A percentile compares a stretch with the other conserved stretches of the same genome.
These are phyloP conservation scores for Stichopus horrens DNA, from an alignment of 53 echinoderm and acorn worm genomes.

Conservation along the genomic window DNA sequence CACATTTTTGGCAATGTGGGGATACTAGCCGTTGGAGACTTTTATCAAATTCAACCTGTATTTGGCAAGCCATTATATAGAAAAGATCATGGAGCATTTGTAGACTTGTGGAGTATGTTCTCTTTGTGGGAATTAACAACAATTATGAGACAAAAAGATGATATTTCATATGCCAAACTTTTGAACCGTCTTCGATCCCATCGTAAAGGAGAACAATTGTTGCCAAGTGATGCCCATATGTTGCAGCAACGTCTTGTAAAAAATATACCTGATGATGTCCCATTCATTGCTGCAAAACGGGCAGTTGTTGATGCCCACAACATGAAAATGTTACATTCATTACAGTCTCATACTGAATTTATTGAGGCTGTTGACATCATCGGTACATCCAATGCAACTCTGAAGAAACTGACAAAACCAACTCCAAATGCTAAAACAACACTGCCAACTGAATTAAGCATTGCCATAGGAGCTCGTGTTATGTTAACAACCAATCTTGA, in stretches of 20 bases:
- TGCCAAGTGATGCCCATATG: slow-evolving; percentile 55
- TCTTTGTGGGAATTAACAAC: slow-evolving; percentile 51
- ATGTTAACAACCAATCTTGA: slow-evolving; percentile 21
- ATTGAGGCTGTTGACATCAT: slow-evolving; percentile 18
- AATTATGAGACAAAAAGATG: slow-evolving; percentile 81
- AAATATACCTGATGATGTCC: not conserved
- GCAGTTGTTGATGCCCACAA: slow-evolving; percentile 2
- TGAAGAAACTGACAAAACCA: slow-evolving; percentile 15
- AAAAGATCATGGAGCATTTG: slow-evolving; percentile 33
- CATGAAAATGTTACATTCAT: not conserved
- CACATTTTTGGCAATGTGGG: slow-evolving; percentile 59
- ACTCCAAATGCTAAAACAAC: slow-evolving; percentile 15
- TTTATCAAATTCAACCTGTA: slow-evolving; percentile 66
- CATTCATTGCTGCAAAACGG: slow-evolving; percentile 36
- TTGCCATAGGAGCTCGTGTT: slow-evolving; percentile 38
- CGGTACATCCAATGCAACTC: not conserved
- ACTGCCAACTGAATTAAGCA: slow-evolving; percentile 26
- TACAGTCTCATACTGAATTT: slow-evolving; percentile 17
- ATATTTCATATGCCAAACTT: slow-evolving; percentile 50
- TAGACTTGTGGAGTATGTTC: slow-evolving; percentile 61
- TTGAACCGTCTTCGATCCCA: slow-evolving; percentile 44
- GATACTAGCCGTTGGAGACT: slow-evolving; percentile 70
- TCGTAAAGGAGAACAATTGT: slow-evolving; percentile 43
- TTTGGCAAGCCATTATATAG: slow-evolving; percentile 54
- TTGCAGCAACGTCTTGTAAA: slow-evolving; percentile 3